Percentiles rank a stretch among this genome's conserved stretches.
These are phyloP conservation scores for Penaeus vannamei DNA, from an alignment of 1,140 invertebrate species.

Conservation along the genomic window DNA sequence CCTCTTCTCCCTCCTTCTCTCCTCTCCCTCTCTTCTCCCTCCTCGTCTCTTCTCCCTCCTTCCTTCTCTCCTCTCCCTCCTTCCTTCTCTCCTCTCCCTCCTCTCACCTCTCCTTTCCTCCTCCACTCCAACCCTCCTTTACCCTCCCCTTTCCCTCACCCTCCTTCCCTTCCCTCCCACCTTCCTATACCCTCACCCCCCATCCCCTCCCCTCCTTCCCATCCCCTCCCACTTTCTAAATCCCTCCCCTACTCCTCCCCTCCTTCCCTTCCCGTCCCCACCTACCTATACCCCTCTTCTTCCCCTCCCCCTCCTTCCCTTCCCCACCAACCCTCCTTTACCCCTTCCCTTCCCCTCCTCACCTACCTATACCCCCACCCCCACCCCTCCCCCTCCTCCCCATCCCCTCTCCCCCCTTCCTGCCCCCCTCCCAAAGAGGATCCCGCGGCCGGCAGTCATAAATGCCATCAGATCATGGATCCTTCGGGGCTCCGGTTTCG, in stretches of 20 bases:
- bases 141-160: background rate
- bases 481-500: too few relatives aligned
- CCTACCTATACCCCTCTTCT: background rate
- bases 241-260: background rate
- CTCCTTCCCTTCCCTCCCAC: too few relatives aligned
- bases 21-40: background rate
- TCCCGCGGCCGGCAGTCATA: too few relatives aligned
- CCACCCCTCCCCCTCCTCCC: too few relatives aligned
- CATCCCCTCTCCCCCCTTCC: too few relatives aligned
- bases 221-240: background rate
- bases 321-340: background rate
- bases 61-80: background rate
- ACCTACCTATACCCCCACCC: background rate
- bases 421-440: too few relatives aligned
- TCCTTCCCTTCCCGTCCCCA: background rate
- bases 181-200: background rate
- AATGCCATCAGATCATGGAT: too few relatives aligned
- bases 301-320: background rate
- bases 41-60: background rate
- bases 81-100: background rate
- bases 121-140: background rate
- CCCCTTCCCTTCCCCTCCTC: background rate
- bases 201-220: background rate
- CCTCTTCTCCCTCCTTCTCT: background rate
- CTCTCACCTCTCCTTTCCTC: background rate